A percentile compares a stretch with the other conserved stretches of the same genome.
Conservation (phyloP, 2,113 vertebrate species). For the Chionomys nivalis region DNA sequence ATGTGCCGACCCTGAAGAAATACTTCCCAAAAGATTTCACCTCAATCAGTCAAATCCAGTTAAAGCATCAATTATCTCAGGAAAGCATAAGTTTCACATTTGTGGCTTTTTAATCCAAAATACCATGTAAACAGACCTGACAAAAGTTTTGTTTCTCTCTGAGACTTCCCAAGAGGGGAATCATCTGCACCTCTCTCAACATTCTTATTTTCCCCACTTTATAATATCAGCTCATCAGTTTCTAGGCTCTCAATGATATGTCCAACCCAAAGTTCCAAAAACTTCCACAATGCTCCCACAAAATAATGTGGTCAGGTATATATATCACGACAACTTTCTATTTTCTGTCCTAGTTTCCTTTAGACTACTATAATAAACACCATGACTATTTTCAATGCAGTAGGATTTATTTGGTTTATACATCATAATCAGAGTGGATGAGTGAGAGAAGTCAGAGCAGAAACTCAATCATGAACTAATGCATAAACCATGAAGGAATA, state of each 20-base stretch:
- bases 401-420: background rate
- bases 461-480: background rate
- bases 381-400: background rate
- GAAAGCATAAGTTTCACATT: too few species aligned
- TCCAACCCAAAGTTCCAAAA: background rate
- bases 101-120: too few species aligned
- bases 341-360: background rate
- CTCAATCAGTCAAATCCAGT: too few species aligned
- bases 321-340: background rate
- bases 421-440: background rate
- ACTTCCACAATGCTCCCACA: background rate
- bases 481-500: background rate
- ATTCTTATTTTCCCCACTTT: background rate
- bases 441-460: background rate
- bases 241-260: background rate
- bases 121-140: background rate
- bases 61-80: too few species aligned
- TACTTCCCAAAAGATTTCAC: too few species aligned
- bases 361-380: background rate
- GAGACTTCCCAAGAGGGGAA: background rate
- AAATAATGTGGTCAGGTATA: background rate
- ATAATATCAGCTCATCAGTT: background rate
- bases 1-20: too few species aligned
- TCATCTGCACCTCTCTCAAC: background rate
- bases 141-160: background rate